Conservation (phyloP, 2,888 invertebrate genomes). For the Salticus scenicus region DNA sequence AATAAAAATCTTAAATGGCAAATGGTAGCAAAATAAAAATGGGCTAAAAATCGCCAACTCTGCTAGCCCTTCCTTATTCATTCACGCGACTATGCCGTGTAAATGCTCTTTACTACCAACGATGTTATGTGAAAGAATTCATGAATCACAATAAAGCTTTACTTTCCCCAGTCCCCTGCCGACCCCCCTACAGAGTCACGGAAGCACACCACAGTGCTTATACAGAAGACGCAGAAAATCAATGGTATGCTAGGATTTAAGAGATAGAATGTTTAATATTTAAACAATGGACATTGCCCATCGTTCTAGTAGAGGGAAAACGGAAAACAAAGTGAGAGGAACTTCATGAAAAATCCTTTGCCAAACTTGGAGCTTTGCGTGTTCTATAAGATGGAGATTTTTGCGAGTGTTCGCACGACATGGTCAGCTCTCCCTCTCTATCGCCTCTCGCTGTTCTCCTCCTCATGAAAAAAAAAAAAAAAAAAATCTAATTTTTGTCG, state of each 20-base stretch:
- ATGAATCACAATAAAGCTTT: constrained; percentile 69
- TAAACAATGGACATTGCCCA: constrained; percentile 69
- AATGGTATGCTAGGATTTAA: constrained; percentile 59
- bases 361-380: constrained; percentile 26
- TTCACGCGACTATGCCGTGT: constrained; percentile 43
- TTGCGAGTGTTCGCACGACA: constrained; percentile 48
- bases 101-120: constrained; percentile 28
- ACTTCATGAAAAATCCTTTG: constrained; percentile 25
- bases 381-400: constrained; percentile 19
- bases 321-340: not conserved
- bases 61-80: constrained; percentile 39
- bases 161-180: constrained; percentile 7
- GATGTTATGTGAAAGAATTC: constrained; percentile 57
- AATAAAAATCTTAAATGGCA: too few relatives aligned
- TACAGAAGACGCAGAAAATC: constrained; percentile 40
- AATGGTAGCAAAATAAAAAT: not conserved
- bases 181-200: constrained; percentile 29
- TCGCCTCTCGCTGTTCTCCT: too few relatives aligned
- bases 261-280: constrained; percentile 66
- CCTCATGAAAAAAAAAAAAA: too few relatives aligned
- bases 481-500: too few relatives aligned
- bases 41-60: constrained; percentile 63
- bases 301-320: constrained; percentile 17
- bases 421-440: not conserved
- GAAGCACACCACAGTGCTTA: constrained; percentile 37